Conservation (phyloP, 2,797 vertebrate species). For the Poecilia wingei region DNA sequence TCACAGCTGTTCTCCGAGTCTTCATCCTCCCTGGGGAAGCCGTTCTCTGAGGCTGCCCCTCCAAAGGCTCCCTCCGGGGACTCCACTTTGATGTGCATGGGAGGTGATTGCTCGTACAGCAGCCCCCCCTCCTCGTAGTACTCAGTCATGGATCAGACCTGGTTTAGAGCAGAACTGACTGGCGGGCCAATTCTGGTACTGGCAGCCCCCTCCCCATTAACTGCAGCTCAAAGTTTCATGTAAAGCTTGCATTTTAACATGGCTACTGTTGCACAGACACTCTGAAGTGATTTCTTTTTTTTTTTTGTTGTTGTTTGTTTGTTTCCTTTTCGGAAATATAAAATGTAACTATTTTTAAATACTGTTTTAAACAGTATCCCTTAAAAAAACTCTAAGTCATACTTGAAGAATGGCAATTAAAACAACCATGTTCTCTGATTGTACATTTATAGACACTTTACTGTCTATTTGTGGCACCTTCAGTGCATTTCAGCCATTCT, state of each 20-base stretch:
- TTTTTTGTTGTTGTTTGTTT: background rate
- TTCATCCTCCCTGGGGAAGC: slow-evolving; percentile 85
- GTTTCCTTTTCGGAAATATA: background rate
- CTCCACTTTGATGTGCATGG: slow-evolving; percentile 90
- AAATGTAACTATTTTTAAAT: slow-evolving; percentile 5
- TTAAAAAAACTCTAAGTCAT: slow-evolving; percentile 19
- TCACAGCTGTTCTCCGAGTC: slow-evolving; percentile 85
- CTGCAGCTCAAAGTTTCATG: slow-evolving; percentile 36
- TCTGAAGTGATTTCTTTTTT: background rate
- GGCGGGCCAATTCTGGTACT: slow-evolving; percentile 71
- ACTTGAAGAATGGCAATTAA: background rate
- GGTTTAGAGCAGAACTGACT: slow-evolving; percentile 77
- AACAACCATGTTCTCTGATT: slow-evolving; percentile 3
- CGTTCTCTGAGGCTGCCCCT: slow-evolving; percentile 83
- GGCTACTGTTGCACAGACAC: slow-evolving; percentile 6
- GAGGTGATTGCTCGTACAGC: slow-evolving; percentile 88
- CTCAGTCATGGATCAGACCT: slow-evolving; percentile 85
- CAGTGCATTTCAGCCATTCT: slow-evolving; percentile 15
- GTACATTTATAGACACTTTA: background rate
- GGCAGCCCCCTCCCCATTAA: slow-evolving; percentile 69
- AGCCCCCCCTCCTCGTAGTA: slow-evolving; percentile 87
- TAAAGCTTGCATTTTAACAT: background rate
- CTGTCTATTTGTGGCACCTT: slow-evolving; percentile 20
- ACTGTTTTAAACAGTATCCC: slow-evolving; percentile 1
- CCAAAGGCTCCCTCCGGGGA: slow-evolving; percentile 85